Conservation (phyloP, 2,113 vertebrate genomes). For the Phoxinus phoxinus region DNA sequence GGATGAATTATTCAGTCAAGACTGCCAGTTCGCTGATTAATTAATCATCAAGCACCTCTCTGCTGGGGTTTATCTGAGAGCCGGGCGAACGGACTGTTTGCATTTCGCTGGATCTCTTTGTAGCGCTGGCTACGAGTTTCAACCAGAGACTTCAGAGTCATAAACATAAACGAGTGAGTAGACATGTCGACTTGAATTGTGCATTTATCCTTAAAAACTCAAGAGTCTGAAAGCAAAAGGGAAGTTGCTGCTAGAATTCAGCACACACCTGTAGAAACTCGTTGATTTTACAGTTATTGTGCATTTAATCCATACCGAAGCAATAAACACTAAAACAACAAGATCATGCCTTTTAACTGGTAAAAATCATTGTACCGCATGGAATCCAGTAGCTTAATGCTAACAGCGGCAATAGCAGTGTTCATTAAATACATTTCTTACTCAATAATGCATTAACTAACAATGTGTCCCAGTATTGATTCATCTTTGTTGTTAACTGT, state of each 20-base stretch:
- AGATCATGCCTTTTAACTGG: neutral
- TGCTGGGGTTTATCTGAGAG: slow-evolving; percentile 56
- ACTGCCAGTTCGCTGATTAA: slow-evolving; percentile 60
- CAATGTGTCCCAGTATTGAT: too few species aligned
- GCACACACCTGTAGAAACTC: neutral
- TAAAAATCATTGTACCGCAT: neutral
- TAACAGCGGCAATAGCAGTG: neutral
- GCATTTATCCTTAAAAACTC: slow-evolving; percentile 19
- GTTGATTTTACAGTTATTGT: neutral
- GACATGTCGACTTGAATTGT: slow-evolving; percentile 17
- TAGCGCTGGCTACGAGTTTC: slow-evolving; percentile 52
- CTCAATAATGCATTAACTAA: neutral
- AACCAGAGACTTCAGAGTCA: slow-evolving; percentile 44
- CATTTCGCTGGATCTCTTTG: slow-evolving; percentile 51
- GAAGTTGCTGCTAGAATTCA: neutral
- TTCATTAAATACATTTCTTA: neutral
- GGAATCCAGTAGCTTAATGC: neutral
- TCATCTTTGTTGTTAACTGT: too few species aligned
- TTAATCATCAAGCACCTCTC: slow-evolving; percentile 62
- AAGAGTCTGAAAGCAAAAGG: neutral
- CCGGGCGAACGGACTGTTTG: slow-evolving; percentile 61
- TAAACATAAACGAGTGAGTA: slow-evolving; percentile 30
- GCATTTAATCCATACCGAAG: neutral
- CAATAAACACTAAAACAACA: neutral
- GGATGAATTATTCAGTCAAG: slow-evolving; percentile 62